Base-by-base conservation (phyloP, 2,797 vertebrate species). In the Picus viridis region DNA sequence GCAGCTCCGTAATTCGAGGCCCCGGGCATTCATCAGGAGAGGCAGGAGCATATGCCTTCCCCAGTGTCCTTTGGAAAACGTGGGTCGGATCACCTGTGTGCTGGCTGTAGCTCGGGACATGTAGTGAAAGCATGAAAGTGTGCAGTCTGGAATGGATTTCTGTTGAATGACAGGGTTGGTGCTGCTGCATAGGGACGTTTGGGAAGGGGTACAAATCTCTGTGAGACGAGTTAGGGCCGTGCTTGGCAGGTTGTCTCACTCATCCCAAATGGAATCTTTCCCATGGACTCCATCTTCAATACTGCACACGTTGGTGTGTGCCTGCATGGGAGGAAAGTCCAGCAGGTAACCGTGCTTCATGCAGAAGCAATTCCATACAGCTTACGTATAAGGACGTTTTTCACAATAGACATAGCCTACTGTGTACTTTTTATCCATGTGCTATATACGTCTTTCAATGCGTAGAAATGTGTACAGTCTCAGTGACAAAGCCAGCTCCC, bases 371-470 rank as follows among this genome's bases (percentile, higher is more conserved):
- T 71, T 43, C 56, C 34, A 41, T 24, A 30, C 0, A 2, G 49
- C 17, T 63, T 83, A 27, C 49, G 92, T 89, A 22, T 64, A 54
- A 43, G 39, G 49, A 32, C 3, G 3, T 54, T 68, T 69, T 89
- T 78, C 43, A n/a, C 26, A 58, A 7, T 23, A 62, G 36, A 3
- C 8, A 4, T 22, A 83, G 53, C n/a, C n/a, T 27, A 6, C 59
- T 27, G 22, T 62, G 29, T 71, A 0, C 0, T 29, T 89, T 83
- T 94, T 53, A 70, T 67, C 13, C 15, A n/a, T 70, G 89, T 41
- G 9, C 26, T 45, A 6, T n/a, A 20, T 39, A 14, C 6, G 3
- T 72, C 6, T 62, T 80, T 49, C 1, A 0, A 24, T 1, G 0
- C 7, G 10, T 63, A 41, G 29, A 56, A 61, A 16, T 56, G 8